These are phyloP conservation scores for Danionella dracula DNA, from an alignment of 2,797 vertebrate species.

Conservation along the genomic window DNA sequence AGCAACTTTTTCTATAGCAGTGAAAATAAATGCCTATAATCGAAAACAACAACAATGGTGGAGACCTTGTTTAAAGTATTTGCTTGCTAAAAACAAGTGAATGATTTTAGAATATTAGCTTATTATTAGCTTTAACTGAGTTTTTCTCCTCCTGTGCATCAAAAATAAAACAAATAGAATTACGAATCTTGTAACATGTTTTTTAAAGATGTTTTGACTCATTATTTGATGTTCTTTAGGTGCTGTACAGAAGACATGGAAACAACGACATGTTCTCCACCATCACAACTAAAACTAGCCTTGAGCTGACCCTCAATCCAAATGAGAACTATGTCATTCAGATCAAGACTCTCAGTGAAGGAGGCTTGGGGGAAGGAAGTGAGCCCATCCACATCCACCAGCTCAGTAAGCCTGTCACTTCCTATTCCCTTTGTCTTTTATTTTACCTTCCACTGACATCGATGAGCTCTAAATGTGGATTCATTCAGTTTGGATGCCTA, in stretches of 20 bases:
- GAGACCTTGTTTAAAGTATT: no score
- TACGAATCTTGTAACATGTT: no score
- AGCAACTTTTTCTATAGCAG: no score
- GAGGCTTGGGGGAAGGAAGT: constrained; percentile 83
- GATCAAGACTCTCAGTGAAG: constrained; percentile 80
- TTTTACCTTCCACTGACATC: constrained; percentile 8
- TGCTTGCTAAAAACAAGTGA: no score
- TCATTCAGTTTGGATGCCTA: constrained; percentile 50
- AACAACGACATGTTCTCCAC: constrained; percentile 68
- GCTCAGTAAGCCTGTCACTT: constrained; percentile 72
- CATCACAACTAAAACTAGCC: constrained; percentile 73
- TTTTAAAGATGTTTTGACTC: neutral
- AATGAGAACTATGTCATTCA: constrained; percentile 86
- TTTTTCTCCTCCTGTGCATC: no score
- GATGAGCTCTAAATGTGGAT: constrained; percentile 43
- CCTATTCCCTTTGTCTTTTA: neutral
- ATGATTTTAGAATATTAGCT: no score
- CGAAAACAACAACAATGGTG: no score
- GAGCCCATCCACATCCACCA: constrained; percentile 89
- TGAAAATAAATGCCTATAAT: no score
- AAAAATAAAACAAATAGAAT: no score
- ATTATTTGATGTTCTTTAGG: constrained; percentile 57
- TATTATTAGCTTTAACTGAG: no score
- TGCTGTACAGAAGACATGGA: constrained; percentile 79
- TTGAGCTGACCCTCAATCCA: constrained; percentile 75